A percentile compares a stretch with the other conserved stretches of the same genome.
phyloP scores from a whole-genome alignment of 2,888 invertebrate genomes.

The Stegophylla sp. region DNA sequence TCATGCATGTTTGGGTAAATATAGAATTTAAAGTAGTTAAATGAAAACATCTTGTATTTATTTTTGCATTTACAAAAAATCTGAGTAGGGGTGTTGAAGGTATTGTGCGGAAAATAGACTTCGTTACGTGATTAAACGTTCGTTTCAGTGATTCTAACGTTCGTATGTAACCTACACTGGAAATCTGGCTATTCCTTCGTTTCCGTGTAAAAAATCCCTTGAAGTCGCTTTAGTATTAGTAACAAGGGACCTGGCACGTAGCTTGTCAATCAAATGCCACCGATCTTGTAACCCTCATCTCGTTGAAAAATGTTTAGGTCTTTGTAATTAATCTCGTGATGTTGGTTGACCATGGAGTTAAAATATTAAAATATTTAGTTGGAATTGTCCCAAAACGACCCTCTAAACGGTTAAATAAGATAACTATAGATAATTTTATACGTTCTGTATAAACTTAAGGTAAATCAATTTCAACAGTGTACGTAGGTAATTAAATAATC shows the following conservation, averaged over 20 bases:
- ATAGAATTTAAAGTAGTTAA: background rate
- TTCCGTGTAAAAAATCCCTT: conserved; percentile 20
- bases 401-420: background rate
- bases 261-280: conserved; percentile 51
- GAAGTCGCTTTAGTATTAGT: conserved; percentile 36
- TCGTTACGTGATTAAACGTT: conserved; percentile 45
- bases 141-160: conserved; percentile 38
- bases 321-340: conserved; percentile 29
- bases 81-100: background rate
- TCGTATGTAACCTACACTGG: conserved; percentile 30
- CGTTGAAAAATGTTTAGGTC: background rate
- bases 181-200: conserved; percentile 35
- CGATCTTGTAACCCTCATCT: conserved; percentile 15
- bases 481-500: background rate
- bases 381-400: conserved; percentile 1
- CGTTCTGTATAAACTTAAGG: background rate
- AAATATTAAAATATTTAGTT: conserved; percentile 26
- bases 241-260: conserved; percentile 49
- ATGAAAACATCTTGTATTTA: conserved; percentile 3
- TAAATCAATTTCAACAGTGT: background rate
- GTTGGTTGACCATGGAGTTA: conserved; percentile 7
- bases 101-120: conserved; percentile 29
- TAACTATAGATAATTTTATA: background rate
- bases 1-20: background rate
- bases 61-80: conserved; percentile 38